Base-by-base conservation (phyloP, 2,888 invertebrate species). In the Polylopha cassiicola region DNA sequence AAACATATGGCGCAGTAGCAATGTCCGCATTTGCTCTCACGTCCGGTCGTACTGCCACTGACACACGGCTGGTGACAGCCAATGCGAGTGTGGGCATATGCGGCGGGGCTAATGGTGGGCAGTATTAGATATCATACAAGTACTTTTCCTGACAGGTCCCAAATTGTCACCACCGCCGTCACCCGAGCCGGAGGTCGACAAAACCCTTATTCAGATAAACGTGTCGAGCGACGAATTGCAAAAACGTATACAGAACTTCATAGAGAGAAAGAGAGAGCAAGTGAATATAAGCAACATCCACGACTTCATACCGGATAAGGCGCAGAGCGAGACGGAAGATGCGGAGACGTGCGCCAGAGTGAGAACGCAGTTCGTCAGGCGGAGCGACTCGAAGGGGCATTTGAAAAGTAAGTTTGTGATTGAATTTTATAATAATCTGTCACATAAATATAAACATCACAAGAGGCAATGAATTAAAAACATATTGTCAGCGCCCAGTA, bases 361-460 rank as follows among this genome's bases (percentile, higher is more conserved):
- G 7, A 88, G 93, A 63, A 91, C 94, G 22, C 87, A 90, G 50
- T 88, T 94, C 43, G 84, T 91, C 2, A 90, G 89, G 48, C 86
- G 91, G 34, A 91, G 89, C 51, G 92, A 91, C 61, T 91, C 92
- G 0, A 93, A 91, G 63, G 91, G 94, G 48, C 95, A 94, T 75
- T 85, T 95, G 39, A 92, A 91, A 88, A 91, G 94, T 94, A 73
- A 65, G 66, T 64, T 7, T 3, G 8, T 22, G 11, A 15, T 13
- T 16, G 5, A n/a, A 4, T 4, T 27, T 27, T 5, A 15, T 9
- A 8, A 3, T 11, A 9, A n/a, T n/a, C n/a, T n/a, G n/a, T n/a
- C n/a, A n/a, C n/a, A n/a, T n/a, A n/a, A n/a, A n/a, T n/a, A n/a
- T n/a, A n/a, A n/a, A n/a, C n/a, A n/a, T n/a, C n/a, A n/a, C n/a